Base-by-base conservation (phyloP, 2,113 vertebrate genomes). In the Apaloderma vittatum region DNA sequence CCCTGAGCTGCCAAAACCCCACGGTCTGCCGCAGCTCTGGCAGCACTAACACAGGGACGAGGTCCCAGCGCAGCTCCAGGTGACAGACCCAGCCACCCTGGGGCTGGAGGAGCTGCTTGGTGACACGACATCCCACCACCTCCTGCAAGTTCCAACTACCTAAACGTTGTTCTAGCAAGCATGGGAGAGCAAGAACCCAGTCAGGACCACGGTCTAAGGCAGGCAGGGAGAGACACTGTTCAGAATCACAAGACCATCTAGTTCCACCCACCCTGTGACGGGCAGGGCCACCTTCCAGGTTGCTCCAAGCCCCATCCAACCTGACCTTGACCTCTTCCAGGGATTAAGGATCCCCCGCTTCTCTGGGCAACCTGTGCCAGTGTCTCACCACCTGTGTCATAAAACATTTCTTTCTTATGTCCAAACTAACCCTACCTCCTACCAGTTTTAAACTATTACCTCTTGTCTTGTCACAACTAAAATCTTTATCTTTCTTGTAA, bases 221-320 rank as follows among this genome's bases (percentile, higher is more conserved):
- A 71, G 14, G 8, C 14, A 43, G n/a, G 59, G 40, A 61, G 37
- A 78, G 46, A 61, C 22, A 17, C 30, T 54, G 30, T 61, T 30
- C 12, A 45, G 29, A 40, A 23, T 32, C 61, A 52, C 27, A 46
- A 73, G 43, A 6, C 13, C 32, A 52, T 5, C 20, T 5, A 58
- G 71, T 65, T 4, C 54, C 40, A 23, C 1, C 2, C 37, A 14
- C 18, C 22, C 14, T 51, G 40, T 23, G 0, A 0, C 5, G 23
- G 52, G 7, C 45, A 62, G 15, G 30, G 26, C 72, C 24, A 62
- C 3, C 49, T 73, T 30, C 14, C n/a, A 43, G 34, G 13, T 0
- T 29, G 48, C 34, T 72, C 30, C 16, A 59, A 86, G 24, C 22
- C 30, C 54, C 0, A 0, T 17, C 77, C 75, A 84, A 0, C 49